phyloP scores from a whole-genome alignment of 2,797 vertebrate species.

The Ficedula albicollis region DNA sequence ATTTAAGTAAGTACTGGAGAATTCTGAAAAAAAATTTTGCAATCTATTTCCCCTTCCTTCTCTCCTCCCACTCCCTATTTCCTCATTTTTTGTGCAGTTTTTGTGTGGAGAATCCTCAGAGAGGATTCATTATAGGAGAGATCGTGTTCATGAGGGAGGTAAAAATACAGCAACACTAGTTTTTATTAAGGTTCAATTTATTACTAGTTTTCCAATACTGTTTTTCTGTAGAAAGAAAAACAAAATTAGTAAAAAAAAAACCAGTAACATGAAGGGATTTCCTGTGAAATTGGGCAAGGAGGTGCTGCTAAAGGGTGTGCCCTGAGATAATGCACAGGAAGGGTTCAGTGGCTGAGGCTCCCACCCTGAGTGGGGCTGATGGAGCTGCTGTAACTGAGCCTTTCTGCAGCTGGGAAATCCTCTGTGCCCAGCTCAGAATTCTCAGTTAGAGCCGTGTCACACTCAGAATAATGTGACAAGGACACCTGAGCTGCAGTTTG shows the following conservation, averaged over 20 bases:
- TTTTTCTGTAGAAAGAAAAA: neutral
- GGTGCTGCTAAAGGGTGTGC: neutral
- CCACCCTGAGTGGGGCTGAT: neutral
- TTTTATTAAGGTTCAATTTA: neutral
- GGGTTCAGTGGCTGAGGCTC: neutral
- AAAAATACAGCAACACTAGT: neutral
- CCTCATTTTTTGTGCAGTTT: constrained; percentile 11
- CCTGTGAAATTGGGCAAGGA: constrained; percentile 2
- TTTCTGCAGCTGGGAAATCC: neutral
- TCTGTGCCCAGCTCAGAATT: neutral
- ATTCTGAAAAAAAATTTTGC: constrained; percentile 18
- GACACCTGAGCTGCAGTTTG: neutral
- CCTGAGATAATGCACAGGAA: neutral
- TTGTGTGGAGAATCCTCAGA: neutral
- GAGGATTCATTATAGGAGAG: neutral
- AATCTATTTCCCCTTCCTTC: constrained; percentile 43
- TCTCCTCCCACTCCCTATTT: constrained; percentile 8
- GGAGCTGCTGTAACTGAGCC: neutral
- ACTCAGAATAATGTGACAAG: neutral
- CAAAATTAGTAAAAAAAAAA: neutral
- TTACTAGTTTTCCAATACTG: neutral
- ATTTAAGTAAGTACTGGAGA: constrained; percentile 57
- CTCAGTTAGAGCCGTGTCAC: neutral
- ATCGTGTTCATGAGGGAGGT: neutral
- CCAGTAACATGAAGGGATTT: neutral